Evolutionary conservation across 2,888 invertebrate species (phyloP), one percentile per base, ranked within the genome.

Genomic region (Diogma glabrata): DNA sequence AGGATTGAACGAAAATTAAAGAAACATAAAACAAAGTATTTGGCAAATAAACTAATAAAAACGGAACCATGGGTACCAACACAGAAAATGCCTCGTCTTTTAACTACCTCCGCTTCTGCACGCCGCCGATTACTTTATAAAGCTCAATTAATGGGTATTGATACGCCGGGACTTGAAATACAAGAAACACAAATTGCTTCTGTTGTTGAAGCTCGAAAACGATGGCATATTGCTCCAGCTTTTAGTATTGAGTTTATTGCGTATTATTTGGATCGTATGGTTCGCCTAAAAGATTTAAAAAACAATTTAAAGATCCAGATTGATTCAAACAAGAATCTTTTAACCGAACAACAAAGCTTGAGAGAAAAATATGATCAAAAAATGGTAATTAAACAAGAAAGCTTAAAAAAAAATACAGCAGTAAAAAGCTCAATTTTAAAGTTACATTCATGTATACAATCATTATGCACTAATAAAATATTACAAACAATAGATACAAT

Each of bases 191-290:
- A 90, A 69, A 72, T 82, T 60, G 82, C 87, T 47, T 84, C 88
- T 2, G 69, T 91, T 16, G 81, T 84, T 4, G 94, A 94, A 63
- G 84, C 91, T 5, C 78, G 90, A 9, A 90, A 91, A 59, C 93
- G 94, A 59, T 93, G 93, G 87, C 91, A 94, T 67, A 86, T 95
- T 54, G 84, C 90, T 1, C 92, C 94, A 0, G 92, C 95, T 0
- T 91, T 96, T 64, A 90, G 87, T 46, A 88, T 92, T 0, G 94
- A 95, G 67, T 97, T 93, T 66, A 87, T 95, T 48, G 90, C 87
- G 1, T 96, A 96, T 67, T 95, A 90, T 65, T 71, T 93, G 51
- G 94, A 95, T 67, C 76, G 95, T 20, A 90, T 92, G 65, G 78
- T 82, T 4, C 76, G 93, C 12, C 81, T 92, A 52, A 78, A 82